phyloP scores from a whole-genome alignment of 2,797 vertebrate species.

The Eupleurogrammus muticus region DNA sequence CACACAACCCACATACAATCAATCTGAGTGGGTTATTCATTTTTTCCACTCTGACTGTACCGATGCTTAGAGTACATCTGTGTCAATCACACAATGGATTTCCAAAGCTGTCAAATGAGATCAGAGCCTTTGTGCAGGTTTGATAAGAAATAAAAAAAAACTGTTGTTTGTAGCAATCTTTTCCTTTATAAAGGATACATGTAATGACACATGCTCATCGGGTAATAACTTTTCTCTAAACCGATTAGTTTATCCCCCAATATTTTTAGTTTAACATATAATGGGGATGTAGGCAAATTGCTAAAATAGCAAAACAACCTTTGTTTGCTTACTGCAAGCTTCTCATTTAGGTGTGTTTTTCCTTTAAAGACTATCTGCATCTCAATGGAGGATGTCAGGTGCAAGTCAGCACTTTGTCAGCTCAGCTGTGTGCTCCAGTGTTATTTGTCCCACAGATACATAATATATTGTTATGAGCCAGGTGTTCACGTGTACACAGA shows the following conservation, averaged over 20 bases:
- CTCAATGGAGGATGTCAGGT: not conserved
- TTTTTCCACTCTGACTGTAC: conserved; percentile 20
- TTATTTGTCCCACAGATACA: conserved; percentile 57
- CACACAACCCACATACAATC: conserved; percentile 54
- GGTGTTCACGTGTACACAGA: conserved; percentile 68
- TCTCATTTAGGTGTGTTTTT: conserved; percentile 1
- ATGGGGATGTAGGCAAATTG: not conserved
- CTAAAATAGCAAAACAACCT: not conserved
- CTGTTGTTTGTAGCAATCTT: not conserved
- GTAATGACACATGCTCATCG: not conserved
- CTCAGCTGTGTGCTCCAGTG: conserved; percentile 56
- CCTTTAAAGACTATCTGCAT: conserved; percentile 9
- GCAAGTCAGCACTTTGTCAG: conserved; percentile 42
- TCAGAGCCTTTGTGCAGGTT: not conserved
- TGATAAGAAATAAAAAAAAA: not conserved
- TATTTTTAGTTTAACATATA: not conserved
- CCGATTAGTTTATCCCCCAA: not conserved
- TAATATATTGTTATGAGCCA: conserved; percentile 76
- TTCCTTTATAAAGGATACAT: not conserved
- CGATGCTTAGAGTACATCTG: conserved; percentile 1
- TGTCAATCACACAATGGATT: not conserved
- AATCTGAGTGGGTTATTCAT: conserved; percentile 51
- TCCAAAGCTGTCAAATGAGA: not conserved
- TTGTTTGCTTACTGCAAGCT: not conserved
- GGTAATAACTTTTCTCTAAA: not conserved